Conservation (phyloP, 1,140 invertebrate species). For the Pantala flavescens region DNA sequence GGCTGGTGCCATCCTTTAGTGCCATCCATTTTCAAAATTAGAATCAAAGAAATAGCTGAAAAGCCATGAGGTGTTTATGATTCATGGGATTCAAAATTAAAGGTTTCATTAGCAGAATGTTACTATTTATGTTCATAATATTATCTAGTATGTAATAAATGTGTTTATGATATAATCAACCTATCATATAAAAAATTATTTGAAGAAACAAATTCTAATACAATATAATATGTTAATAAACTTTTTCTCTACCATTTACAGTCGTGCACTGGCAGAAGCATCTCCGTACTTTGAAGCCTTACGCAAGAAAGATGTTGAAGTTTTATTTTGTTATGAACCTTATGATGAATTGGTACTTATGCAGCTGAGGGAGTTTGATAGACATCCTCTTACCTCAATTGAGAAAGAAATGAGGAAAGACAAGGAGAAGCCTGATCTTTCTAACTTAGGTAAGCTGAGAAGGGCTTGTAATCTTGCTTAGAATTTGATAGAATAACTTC, state of each 20-base stretch:
- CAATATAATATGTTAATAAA: not conserved
- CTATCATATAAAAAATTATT: no score
- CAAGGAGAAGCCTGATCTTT: slow-evolving; percentile 46
- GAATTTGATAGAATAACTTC: slow-evolving; percentile 19
- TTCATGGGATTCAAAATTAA: no score
- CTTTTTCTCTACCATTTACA: slow-evolving; percentile 34
- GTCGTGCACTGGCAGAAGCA: slow-evolving; percentile 77
- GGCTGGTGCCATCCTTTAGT: no score
- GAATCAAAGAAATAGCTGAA: no score
- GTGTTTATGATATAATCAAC: no score
- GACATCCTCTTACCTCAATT: slow-evolving; percentile 70
- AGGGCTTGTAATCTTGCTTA: slow-evolving; percentile 15
- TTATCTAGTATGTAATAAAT: no score
- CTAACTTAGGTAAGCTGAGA: slow-evolving; percentile 40
- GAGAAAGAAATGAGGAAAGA: slow-evolving; percentile 87
- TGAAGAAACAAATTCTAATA: no score
- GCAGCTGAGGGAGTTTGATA: slow-evolving; percentile 75
- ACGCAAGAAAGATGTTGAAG: slow-evolving; percentile 76
- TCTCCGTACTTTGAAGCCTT: slow-evolving; percentile 93
- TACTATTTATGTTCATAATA: no score
- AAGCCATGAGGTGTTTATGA: no score
- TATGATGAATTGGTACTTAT: slow-evolving; percentile 93
- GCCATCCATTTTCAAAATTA: no score
- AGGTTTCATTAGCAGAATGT: no score
- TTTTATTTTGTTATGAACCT: slow-evolving; percentile 89